Percentiles rank a stretch among this genome's conserved stretches.
Conservation (phyloP, 2,113 vertebrate genomes). For the Emydura subglobosa region DNA sequence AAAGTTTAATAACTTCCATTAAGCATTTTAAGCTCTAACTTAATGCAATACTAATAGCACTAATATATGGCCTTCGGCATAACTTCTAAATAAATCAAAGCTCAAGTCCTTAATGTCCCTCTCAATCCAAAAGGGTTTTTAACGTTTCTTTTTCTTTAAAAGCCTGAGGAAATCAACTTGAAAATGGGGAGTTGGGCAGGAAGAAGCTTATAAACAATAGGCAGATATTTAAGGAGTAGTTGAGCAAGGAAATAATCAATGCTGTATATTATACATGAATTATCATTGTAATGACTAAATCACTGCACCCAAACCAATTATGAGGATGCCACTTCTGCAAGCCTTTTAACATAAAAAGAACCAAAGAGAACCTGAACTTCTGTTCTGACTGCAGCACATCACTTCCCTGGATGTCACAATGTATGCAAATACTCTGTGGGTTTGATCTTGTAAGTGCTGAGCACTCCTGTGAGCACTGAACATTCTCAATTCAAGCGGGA, state of each 20-base stretch:
- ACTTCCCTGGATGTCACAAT: not conserved
- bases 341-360: not conserved
- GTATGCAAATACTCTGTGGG: not conserved
- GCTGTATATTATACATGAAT: not conserved
- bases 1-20: slow-evolving; percentile 48
- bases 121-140: not conserved
- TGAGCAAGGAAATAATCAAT: not conserved
- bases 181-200: not conserved
- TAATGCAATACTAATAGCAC: slow-evolving; percentile 35
- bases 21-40: slow-evolving; percentile 35
- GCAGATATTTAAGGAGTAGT: not conserved
- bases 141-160: slow-evolving; percentile 21
- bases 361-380: not conserved
- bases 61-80: slow-evolving; percentile 37
- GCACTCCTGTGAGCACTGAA: not conserved
- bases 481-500: not conserved
- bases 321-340: slow-evolving; percentile 17
- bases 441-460: not conserved
- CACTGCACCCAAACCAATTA: slow-evolving; percentile 8
- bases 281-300: slow-evolving; percentile 2
- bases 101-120: not conserved
- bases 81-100: slow-evolving; percentile 35
- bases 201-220: not conserved
- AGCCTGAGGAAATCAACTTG: not conserved
- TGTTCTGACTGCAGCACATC: not conserved